These are phyloP conservation scores for Rallus crepitans DNA, from an alignment of 2,797 vertebrate genomes.

Conservation along the genomic window DNA sequence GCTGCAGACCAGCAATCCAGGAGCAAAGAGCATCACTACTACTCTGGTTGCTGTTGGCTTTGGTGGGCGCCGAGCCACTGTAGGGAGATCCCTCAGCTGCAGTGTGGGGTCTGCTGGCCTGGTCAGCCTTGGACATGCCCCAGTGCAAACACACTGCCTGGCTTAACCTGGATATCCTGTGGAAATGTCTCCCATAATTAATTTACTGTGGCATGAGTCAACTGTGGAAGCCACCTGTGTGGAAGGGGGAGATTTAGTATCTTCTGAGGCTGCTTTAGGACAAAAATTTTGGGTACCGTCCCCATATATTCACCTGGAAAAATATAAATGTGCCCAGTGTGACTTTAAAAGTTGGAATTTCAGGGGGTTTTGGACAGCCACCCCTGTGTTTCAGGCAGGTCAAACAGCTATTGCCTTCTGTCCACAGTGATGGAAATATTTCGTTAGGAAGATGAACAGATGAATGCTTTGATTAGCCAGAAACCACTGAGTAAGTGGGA, in stretches of 20 bases:
- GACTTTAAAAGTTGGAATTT: background rate
- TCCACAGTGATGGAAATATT: background rate
- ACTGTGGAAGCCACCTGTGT: background rate
- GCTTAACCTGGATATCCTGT: background rate
- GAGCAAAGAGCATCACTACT: background rate
- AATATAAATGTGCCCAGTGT: background rate
- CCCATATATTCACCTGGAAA: background rate
- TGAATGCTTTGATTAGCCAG: background rate
- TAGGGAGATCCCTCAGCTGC: accelerated
- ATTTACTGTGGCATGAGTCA: background rate
- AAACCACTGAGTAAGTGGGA: background rate
- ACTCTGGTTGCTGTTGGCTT: background rate
- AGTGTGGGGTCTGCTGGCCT: background rate
- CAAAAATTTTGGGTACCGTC: accelerated
- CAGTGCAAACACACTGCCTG: background rate
- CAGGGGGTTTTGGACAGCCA: background rate
- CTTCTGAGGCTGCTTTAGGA: background rate
- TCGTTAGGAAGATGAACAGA: background rate
- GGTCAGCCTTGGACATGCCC: background rate
- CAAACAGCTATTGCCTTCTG: background rate
- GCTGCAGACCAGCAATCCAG: background rate
- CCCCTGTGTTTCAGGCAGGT: background rate
- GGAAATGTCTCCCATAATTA: background rate
- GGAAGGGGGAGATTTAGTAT: background rate
- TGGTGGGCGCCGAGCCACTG: accelerated